Base-by-base conservation (phyloP, 2,113 vertebrate genomes). In the Sinocyclocheilus anshuiensis region DNA sequence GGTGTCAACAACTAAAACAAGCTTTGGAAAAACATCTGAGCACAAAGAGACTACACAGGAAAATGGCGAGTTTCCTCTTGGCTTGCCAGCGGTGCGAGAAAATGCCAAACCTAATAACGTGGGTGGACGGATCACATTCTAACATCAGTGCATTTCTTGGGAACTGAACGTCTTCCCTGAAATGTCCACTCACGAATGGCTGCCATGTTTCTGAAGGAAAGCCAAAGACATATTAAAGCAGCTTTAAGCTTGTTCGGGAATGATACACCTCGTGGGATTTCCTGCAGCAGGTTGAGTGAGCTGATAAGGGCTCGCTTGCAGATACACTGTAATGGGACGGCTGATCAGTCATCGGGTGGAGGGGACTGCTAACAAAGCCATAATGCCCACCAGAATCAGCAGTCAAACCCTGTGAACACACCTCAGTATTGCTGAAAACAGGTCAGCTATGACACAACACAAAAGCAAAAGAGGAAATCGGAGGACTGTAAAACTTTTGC, bases 231-330 rank as follows among this genome's bases (percentile, higher is more conserved):
- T 77, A 29, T 55, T 48, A 55, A 42, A 57, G 29, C 77, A 57
- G 77, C 77, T 24, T 15, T 53, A 53, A 53, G 15, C 50, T 53
- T 53, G 15, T 53, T 71, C 39, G 8, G 24, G 57, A 65, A n/a
- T 77, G 74, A 76, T 80, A 86, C 69, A 87, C 53, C 77, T 39
- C 20, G 53, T 39, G 79, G 48, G 65, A 77, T 63, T 87, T 85
- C 84, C 74, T 45, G 48, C 71, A 72, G 77, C 67, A 83, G 33
- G 45, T 77, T 77, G 77, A 81, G n/a, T 20, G 67, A 80, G 86
- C 24, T 86, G 86, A 89, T 86, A 88, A 86, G 87, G 39, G 36
- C 69, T 67, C 24, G 85, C 20, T 75, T 81, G 76, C 71, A 84
- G 76, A 65, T 7, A 45, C 18, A 18, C 50, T 81, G 29, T 26